Evolutionary conservation across 2,113 vertebrate species (phyloP).

Genomic region (Calidris pygmaea): DNA sequence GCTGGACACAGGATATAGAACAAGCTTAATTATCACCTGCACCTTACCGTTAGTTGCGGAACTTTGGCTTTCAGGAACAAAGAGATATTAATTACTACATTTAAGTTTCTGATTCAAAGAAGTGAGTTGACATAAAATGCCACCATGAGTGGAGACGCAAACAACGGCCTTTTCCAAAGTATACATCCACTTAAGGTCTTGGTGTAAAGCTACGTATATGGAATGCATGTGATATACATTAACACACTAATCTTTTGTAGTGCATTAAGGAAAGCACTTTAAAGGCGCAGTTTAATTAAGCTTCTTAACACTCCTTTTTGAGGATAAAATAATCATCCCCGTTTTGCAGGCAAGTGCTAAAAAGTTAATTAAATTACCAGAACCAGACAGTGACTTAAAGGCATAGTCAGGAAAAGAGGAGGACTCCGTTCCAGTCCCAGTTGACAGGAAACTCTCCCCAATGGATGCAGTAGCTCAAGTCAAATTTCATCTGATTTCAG

Average conservation of each 20-base stretch:
- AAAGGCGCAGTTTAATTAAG: slow-evolving; percentile 30
- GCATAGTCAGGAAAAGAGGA: background rate
- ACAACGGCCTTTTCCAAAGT: background rate
- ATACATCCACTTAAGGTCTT: background rate
- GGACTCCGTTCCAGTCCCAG: background rate
- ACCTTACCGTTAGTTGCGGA: background rate
- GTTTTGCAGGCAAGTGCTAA: slow-evolving; percentile 24
- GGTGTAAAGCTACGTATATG: background rate
- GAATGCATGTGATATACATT: background rate
- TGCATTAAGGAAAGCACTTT: background rate
- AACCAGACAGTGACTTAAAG: slow-evolving; percentile 5
- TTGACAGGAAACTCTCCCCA: background rate
- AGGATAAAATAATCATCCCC: slow-evolving; percentile 28
- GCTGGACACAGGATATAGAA: background rate
- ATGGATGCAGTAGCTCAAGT: accelerated
- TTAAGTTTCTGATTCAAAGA: background rate
- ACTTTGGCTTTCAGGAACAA: background rate
- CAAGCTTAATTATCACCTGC: background rate
- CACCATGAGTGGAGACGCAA: background rate
- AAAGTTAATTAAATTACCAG: slow-evolving; percentile 20
- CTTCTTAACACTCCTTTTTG: background rate
- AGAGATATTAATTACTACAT: background rate
- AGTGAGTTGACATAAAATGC: background rate
- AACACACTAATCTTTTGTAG: background rate
- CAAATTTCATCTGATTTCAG: background rate